phyloP scores from a whole-genome alignment of 92 coral and sea anemone species.

The Palythoa caribaeorum region DNA sequence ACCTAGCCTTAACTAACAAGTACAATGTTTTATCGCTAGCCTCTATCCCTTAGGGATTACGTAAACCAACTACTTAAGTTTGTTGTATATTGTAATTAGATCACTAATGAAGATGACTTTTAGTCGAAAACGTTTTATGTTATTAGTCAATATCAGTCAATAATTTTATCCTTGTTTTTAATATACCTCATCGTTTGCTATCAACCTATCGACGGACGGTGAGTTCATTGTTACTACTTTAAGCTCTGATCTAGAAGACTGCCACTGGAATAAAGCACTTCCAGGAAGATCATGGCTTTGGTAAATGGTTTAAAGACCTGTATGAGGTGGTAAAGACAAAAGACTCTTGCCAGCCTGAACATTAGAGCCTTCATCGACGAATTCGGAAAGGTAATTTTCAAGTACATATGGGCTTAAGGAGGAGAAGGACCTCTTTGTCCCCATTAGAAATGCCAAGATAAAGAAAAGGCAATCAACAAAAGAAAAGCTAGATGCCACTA shows the following conservation, averaged over 20 bases:
- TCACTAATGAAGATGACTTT: too few species aligned
- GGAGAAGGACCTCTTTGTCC: background rate
- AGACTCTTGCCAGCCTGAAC: slow-evolving; percentile 44
- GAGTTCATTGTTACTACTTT: too few species aligned
- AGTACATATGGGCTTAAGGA: slow-evolving; percentile 9
- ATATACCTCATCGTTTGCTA: too few species aligned
- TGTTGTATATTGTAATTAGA: too few species aligned
- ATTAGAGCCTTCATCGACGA: slow-evolving; percentile 44
- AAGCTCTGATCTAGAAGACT: slow-evolving; percentile 51
- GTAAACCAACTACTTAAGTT: too few species aligned
- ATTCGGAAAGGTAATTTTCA: slow-evolving; percentile 16
- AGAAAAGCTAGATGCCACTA: slow-evolving; percentile 42
- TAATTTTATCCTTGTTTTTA: too few species aligned
- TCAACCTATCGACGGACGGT: too few species aligned
- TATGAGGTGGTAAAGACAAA: slow-evolving; percentile 55
- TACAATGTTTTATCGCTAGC: too few species aligned
- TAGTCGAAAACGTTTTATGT: too few species aligned
- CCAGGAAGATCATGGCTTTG: slow-evolving; percentile 63
- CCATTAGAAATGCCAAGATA: slow-evolving; percentile 2
- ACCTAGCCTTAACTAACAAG: too few species aligned
- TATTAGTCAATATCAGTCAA: too few species aligned
- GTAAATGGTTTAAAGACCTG: slow-evolving; percentile 58
- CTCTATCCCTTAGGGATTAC: too few species aligned
- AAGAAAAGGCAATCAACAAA: slow-evolving; percentile 49
- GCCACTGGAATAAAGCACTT: slow-evolving; percentile 58